Evolutionary conservation across 2,888 invertebrate species (phyloP).

Genomic region (Electrophaes corylata): DNA sequence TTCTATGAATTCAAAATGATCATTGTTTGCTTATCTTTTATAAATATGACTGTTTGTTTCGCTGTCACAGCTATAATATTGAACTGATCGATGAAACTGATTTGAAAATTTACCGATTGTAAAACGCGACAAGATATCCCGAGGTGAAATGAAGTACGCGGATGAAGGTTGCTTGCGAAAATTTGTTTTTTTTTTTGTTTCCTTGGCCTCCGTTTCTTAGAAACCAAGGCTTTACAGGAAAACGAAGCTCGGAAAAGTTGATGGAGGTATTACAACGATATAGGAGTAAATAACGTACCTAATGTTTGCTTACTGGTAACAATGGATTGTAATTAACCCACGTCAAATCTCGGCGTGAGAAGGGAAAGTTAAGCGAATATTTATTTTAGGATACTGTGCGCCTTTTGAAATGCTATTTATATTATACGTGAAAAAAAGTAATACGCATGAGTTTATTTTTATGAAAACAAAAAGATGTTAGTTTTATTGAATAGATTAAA

Average conservation of each 20-base stretch:
- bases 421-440: neutral
- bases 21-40: too few relatives aligned
- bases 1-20: too few relatives aligned
- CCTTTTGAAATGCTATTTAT: constrained; percentile 1
- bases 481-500: neutral
- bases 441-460: neutral
- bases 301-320: constrained; percentile 46
- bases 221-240: neutral
- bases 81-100: too few relatives aligned
- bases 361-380: constrained; percentile 42
- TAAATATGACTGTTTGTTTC: neutral
- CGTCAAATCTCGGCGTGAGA: constrained; percentile 47
- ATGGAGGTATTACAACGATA: constrained; percentile 14
- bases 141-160: neutral
- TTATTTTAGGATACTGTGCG: constrained; percentile 26
- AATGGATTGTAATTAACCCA: constrained; percentile 53
- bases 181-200: neutral
- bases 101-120: too few relatives aligned
- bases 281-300: constrained; percentile 14
- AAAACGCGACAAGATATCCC: too few relatives aligned
- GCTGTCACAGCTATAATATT: neutral
- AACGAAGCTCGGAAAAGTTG: neutral
- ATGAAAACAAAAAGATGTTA: neutral
- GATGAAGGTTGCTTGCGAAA: neutral
- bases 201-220: neutral